These are phyloP conservation scores for Cynopterus brachyotis DNA, from an alignment of 2,113 vertebrate species.

Conservation along the genomic window DNA sequence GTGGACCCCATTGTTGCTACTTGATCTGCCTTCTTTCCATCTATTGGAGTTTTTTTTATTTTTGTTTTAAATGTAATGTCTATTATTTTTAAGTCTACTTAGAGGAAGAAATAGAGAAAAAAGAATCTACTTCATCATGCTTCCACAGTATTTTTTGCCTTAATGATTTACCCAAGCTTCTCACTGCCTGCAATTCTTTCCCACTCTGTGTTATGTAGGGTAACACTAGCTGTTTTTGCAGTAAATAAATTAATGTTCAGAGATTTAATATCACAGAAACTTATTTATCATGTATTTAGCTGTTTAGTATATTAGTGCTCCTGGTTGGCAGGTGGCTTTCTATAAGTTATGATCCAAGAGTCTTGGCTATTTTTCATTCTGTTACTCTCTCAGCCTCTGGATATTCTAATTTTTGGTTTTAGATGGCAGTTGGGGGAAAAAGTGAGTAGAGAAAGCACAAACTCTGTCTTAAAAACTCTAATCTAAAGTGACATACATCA, in stretches of 20 bases:
- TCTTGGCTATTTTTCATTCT: background rate
- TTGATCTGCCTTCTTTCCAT: background rate
- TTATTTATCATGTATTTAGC: background rate
- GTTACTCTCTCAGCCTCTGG: background rate
- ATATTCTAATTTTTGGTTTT: background rate
- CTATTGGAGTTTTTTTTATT: background rate
- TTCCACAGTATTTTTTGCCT: background rate
- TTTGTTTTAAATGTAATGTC: background rate
- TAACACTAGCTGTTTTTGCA: background rate
- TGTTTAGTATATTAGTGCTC: background rate
- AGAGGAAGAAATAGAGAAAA: background rate
- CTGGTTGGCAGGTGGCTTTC: background rate
- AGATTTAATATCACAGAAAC: background rate
- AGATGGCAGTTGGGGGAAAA: background rate
- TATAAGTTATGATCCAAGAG: background rate
- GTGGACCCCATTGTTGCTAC: background rate
- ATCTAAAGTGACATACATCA: background rate
- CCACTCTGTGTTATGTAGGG: background rate
- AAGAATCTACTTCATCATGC: background rate
- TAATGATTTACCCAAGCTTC: background rate
- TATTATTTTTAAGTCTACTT: background rate
- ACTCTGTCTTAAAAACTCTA: background rate
- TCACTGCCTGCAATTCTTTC: background rate
- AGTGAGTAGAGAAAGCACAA: background rate
- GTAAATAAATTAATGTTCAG: background rate